Evolutionary conservation across 2,113 vertebrate species (phyloP).

Genomic region (Cephalopholis sonnerati): DNA sequence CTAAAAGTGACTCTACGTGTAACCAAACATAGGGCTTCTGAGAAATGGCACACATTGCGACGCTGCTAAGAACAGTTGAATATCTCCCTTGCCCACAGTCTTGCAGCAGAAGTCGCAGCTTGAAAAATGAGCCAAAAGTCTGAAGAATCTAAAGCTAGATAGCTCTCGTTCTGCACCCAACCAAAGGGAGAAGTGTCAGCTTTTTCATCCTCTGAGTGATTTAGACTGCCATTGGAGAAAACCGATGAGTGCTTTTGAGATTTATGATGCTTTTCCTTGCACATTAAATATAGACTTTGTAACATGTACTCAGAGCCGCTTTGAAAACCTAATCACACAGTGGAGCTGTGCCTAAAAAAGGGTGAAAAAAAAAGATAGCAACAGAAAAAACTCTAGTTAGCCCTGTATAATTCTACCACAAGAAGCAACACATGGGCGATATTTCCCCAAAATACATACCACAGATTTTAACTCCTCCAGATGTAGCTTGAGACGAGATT

Average conservation of each 20-base stretch:
- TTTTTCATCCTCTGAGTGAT: constrained; percentile 78
- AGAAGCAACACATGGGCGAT: constrained; percentile 1
- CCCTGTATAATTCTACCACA: neutral
- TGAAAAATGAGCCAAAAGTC: constrained; percentile 79
- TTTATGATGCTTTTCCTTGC: constrained; percentile 74
- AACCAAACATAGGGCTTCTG: constrained; percentile 13
- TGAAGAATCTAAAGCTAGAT: constrained; percentile 78
- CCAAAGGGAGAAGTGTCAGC: constrained; percentile 77
- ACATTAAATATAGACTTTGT: constrained; percentile 83
- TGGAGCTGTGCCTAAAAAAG: constrained; percentile 51
- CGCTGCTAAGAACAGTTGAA: constrained; percentile 40
- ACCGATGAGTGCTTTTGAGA: constrained; percentile 81
- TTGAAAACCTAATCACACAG: constrained; percentile 75
- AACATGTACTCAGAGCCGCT: constrained; percentile 67
- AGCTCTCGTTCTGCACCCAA: constrained; percentile 74
- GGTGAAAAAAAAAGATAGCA: constrained; percentile 3
- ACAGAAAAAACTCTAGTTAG: neutral
- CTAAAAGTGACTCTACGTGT: neutral
- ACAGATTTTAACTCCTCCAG: constrained; percentile 7
- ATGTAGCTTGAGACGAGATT: constrained; percentile 12
- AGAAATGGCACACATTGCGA: constrained; percentile 42
- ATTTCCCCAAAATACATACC: neutral
- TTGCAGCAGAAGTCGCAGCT: constrained; percentile 54
- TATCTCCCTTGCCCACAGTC: constrained; percentile 62
- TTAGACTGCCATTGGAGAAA: constrained; percentile 76